Conservation (phyloP, 2,113 vertebrate species). For the Eublepharis macularius region DNA sequence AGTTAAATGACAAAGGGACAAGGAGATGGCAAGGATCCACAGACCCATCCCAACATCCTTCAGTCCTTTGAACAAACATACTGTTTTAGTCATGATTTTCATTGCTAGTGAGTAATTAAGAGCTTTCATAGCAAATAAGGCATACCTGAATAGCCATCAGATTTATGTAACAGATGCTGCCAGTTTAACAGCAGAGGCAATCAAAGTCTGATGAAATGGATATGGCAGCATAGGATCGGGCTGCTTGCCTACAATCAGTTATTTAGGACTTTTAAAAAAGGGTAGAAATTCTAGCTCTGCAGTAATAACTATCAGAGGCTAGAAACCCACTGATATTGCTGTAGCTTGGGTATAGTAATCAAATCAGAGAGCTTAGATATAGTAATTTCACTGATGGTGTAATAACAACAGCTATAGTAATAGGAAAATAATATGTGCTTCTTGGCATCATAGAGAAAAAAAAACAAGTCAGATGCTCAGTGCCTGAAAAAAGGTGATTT, state of each 20-base stretch:
- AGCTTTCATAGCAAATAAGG: neutral
- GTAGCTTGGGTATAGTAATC: neutral
- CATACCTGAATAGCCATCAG: neutral
- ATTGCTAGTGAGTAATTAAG: neutral
- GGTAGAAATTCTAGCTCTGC: neutral
- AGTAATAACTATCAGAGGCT: neutral
- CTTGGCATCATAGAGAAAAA: constrained; percentile 13
- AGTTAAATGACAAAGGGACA: no score
- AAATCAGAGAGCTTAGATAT: neutral
- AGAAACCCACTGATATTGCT: neutral
- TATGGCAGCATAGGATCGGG: neutral
- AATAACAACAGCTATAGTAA: neutral
- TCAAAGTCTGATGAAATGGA: neutral
- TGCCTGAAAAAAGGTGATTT: constrained; percentile 40
- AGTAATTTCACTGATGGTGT: neutral
- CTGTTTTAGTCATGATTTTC: neutral
- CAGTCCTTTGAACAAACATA: neutral
- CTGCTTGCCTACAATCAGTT: neutral
- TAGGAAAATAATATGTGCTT: constrained; percentile 2
- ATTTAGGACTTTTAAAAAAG: neutral
- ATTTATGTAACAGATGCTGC: neutral
- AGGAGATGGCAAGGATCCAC: neutral
- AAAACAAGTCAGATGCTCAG: constrained; percentile 38
- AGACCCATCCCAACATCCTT: neutral
- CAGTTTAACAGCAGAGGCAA: neutral